Base-by-base conservation (phyloP, 2,888 invertebrate genomes). In the Lasioglossum villosulum region DNA sequence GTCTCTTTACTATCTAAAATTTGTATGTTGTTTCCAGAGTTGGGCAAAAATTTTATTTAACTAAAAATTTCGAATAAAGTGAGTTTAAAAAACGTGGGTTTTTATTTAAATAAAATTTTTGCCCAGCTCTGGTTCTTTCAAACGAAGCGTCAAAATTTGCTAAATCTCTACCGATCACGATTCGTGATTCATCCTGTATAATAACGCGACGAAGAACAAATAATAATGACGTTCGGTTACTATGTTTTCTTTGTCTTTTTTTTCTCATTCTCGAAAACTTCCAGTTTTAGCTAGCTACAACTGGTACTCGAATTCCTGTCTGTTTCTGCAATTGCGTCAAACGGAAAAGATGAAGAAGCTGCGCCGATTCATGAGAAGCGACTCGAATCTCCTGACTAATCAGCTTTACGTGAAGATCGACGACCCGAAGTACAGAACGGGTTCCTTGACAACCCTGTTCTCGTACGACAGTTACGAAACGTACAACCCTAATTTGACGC, bases 261-360 rank as follows among this genome's bases (percentile, higher is more conserved):
- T 39, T 1, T 19, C 1, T 52, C 23, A 23, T 52, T 52, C 23
- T 23, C 23, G 56, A n/a, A 56, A 12, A n/a, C 4, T 68, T 23
- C 3, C 86, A 93, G 94, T 87, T 10, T 80, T 92, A 39, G 91
- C 93, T 5, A 66, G 88, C 42, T 93, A 93, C 84, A 93, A 92
- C 30, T 94, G 93, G 94, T 90, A 89, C 56, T 80, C 89, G 0
- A 91, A 92, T 19, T 89, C 92, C 10, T 78, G 85, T 0, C 90
- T 93, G 66, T 93, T 91, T 74, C 56, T 86, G 48, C 84, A 92
- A 8, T 81, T 87, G 37, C 90, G 71, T 56, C 71, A 37, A 23
- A 73, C 77, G 16, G 75, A 88, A 34, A 88, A 88, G 75, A 66
- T 80, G 39, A 82, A 83, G 34, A 52, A 71, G 0, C 56, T 90